Conservation (phyloP, 2,797 vertebrate species). For the Peromyscus attwateri region DNA sequence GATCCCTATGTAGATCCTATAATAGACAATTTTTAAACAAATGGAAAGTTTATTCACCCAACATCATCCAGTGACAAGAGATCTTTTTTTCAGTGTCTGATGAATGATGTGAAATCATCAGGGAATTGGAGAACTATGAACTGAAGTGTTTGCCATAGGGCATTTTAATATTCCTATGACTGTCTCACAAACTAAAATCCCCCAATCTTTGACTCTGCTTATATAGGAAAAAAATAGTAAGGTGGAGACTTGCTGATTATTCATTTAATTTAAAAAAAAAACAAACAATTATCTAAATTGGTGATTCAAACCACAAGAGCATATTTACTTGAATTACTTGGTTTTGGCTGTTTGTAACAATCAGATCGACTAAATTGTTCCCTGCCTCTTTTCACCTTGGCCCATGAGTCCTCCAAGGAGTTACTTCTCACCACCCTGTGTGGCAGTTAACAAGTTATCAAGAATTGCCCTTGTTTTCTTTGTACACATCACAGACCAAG, state of each 20-base stretch:
- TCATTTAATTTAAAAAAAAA: conserved; percentile 85
- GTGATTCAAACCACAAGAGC: conserved; percentile 80
- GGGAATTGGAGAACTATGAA: neutral
- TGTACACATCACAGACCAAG: neutral
- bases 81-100: neutral
- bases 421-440: conserved; percentile 46
- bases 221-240: neutral
- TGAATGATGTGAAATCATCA: conserved; percentile 59
- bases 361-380: conserved; percentile 72
- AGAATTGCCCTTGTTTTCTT: conserved; percentile 31
- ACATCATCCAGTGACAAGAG: neutral
- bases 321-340: conserved; percentile 79
- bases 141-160: conserved; percentile 11
- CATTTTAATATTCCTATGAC: conserved; percentile 46
- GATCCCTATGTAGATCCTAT: neutral
- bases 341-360: conserved; percentile 73
- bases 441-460: conserved; percentile 52
- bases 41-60: neutral
- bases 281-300: conserved; percentile 81
- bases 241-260: conserved; percentile 74
- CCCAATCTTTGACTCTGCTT: conserved; percentile 52
- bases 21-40: conserved; percentile 40
- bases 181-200: conserved; percentile 53
- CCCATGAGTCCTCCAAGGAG: conserved; percentile 57
- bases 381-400: conserved; percentile 60